phyloP scores from a whole-genome alignment of 2,797 vertebrate genomes.

The Morus bassanus region DNA sequence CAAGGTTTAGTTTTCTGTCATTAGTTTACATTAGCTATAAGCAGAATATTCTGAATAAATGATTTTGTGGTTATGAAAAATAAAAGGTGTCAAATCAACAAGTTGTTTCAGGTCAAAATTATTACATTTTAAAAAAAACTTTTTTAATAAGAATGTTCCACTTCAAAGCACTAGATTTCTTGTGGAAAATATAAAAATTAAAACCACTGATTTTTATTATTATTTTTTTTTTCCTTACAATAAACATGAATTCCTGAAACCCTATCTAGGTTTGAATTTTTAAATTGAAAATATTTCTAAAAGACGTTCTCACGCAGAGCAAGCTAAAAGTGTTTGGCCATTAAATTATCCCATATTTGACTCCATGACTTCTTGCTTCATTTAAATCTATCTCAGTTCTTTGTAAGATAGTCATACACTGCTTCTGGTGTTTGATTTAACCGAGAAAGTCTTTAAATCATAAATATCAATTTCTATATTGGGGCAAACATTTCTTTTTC shows the following conservation, averaged over 20 bases:
- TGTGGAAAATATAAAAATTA: neutral
- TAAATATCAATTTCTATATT: neutral
- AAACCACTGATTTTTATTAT: fast-evolving
- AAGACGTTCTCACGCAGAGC: neutral
- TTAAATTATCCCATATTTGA: neutral
- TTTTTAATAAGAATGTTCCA: neutral
- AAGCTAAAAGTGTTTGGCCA: neutral
- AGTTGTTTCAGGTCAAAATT: neutral
- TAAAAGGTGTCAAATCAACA: neutral
- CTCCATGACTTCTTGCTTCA: neutral
- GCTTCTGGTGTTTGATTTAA: neutral
- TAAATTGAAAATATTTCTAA: neutral
- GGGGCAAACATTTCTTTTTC: neutral
- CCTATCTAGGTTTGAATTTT: neutral
- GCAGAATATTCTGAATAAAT: neutral
- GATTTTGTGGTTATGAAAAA: neutral
- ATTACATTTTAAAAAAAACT: no score
- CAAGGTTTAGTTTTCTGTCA: neutral
- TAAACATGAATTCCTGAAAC: neutral
- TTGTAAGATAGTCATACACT: neutral
- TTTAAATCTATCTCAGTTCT: neutral
- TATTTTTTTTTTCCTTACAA: neutral
- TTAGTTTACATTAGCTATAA: neutral
- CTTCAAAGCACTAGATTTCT: neutral
- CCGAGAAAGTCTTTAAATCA: neutral